Percentiles rank a stretch among this genome's conserved stretches.
phyloP scores from a whole-genome alignment of 2,888 invertebrate genomes.

The Autographa pulchrina region DNA sequence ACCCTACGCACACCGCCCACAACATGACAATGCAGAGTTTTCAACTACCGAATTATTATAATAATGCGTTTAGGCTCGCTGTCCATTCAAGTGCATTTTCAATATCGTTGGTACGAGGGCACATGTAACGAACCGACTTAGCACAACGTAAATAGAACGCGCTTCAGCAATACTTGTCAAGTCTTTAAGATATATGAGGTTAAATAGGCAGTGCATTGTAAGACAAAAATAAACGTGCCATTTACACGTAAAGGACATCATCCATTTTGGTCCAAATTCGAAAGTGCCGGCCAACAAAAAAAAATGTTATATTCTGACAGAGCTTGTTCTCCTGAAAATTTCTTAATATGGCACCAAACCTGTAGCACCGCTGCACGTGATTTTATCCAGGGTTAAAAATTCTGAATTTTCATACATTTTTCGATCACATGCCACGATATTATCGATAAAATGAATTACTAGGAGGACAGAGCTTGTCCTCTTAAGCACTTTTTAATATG shows the following conservation, averaged over 20 bases:
- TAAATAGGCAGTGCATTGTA: conserved; percentile 48
- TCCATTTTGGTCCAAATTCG: too few relatives aligned
- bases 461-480: too few relatives aligned
- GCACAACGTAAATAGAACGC: conserved; percentile 31
- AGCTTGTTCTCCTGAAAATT: too few relatives aligned
- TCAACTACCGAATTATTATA: conserved; percentile 61
- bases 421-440: too few relatives aligned
- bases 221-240: conserved; percentile 44
- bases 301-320: too few relatives aligned
- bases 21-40: conserved; percentile 65
- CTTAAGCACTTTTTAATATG: too few relatives aligned
- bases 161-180: conserved; percentile 37
- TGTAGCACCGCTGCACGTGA: too few relatives aligned
- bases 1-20: conserved; percentile 66
- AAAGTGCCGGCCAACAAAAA: too few relatives aligned
- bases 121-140: conserved; percentile 29
- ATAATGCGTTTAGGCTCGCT: conserved; percentile 44
- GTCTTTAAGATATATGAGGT: conserved; percentile 32
- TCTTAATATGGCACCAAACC: too few relatives aligned
- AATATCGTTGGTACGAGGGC: conserved; percentile 14
- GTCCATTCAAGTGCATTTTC: conserved; percentile 35
- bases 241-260: conserved; percentile 32
- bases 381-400: too few relatives aligned
- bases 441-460: too few relatives aligned
- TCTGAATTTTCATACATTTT: too few relatives aligned